Base-by-base conservation (phyloP, 2,888 invertebrate species). In the Cyclophora albipunctata region DNA sequence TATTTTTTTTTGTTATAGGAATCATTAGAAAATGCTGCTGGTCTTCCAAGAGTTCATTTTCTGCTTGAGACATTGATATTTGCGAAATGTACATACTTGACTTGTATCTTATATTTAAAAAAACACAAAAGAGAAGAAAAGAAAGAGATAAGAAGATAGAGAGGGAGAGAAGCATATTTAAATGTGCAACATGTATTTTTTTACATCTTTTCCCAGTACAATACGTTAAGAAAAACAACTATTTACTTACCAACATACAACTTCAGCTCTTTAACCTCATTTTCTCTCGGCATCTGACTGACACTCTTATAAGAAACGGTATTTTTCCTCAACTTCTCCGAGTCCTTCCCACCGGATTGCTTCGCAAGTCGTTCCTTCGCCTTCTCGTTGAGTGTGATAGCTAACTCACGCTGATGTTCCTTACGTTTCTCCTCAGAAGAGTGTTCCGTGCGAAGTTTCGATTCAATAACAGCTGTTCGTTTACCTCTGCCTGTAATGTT, bases 341-440 rank as follows among this genome's bases (percentile, higher is more conserved):
- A 92, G 69, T 96, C 96, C 71, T 96, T 96, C 2, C 94, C 95
- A 37, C 95, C 91, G 0, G 93, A 92, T 75, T 96, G 95, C 67
- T 96, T 95, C 0, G 98, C 96, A 57, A 99, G 84, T 43, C 99
- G 92, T 67, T 96, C 96, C 64, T 95, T 94, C 0, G 99, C 99
- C 55, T 95, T 95, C 71, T 97, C 96, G 70, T 99, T 99, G 42
- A 99, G 85, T 54, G 93, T 92, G 52, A 93, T 92, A 0, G 97
- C 97, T 54, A 99, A 84, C 81, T 99, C 98, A 66, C 96, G 95
- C 79, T 99, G 99, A 89, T 99, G 98, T 70, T 96, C 94, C 64
- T 97, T 97, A 7, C 99, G 92, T 79, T 99, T 99, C 70, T 99
- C 99, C 77, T 99, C 99, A 0, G 98, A 95, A 6, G 98, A 97